Percentiles rank a stretch among this genome's conserved stretches.
These are phyloP conservation scores for Apomyelois bistriatella DNA, from an alignment of 2,888 invertebrate species.

Conservation along the genomic window DNA sequence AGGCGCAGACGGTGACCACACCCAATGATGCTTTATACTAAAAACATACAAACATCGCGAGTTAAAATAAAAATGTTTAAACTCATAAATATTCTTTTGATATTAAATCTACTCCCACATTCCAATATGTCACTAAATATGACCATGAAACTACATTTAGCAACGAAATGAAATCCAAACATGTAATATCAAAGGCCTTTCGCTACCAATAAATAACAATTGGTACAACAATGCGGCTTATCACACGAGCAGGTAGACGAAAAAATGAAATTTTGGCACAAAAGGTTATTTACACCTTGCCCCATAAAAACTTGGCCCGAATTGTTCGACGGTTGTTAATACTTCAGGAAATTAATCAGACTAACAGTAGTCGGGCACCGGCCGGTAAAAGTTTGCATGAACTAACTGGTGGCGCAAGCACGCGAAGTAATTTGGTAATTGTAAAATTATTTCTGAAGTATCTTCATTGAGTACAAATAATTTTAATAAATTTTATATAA, in stretches of 20 bases:
- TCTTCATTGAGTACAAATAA: no score
- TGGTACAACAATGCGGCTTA: slow-evolving; percentile 12
- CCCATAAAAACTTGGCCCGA: not conserved
- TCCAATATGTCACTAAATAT: slow-evolving; percentile 1
- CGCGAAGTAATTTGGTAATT: no score
- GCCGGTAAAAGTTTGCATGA: no score
- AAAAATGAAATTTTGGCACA: not conserved
- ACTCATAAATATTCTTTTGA: slow-evolving; percentile 1
- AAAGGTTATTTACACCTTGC: not conserved
- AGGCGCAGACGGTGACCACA: no score
- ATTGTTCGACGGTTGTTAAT: not conserved
- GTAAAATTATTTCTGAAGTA: no score
- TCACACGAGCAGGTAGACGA: slow-evolving; percentile 13
- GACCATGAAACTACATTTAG: slow-evolving; percentile 7
- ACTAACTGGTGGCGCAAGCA: no score
- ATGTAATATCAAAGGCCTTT: slow-evolving; percentile 20
- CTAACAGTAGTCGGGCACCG: no score
- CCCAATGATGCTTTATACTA: no score
- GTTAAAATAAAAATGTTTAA: not conserved
- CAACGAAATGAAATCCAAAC: slow-evolving; percentile 7
- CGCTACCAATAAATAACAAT: slow-evolving; percentile 15
- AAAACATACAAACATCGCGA: no score
- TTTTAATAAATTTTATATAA: no score
- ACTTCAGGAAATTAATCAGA: no score
- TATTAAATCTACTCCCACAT: not conserved